Base-by-base conservation (phyloP, 2,113 vertebrate species). In the Anthoscopus minutus region DNA sequence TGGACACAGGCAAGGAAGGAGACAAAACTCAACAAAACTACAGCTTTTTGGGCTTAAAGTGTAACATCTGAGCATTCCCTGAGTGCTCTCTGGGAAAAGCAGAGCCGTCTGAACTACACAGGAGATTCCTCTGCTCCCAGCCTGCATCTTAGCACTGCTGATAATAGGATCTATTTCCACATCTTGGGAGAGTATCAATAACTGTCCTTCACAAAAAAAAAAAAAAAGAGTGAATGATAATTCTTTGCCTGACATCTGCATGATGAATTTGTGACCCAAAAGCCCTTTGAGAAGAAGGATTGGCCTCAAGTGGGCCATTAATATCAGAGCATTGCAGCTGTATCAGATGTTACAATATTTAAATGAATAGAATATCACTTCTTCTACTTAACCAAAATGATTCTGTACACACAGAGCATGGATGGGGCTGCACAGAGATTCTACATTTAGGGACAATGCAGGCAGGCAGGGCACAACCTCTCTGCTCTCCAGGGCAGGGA, bases 301-400 rank as follows among this genome's bases (percentile, higher is more conserved):
- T 58, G 87, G 88, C 92, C 94, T 95, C 92, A 66, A 95, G 95
- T 81, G 96, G 92, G 58, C 38, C 89, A 93, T 96, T 96, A 95
- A 97, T 95, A 96, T 51, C 15, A 21, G 76, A 71, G 62, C 33
- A 0, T 33, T 44, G 73, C 84, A 67, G 94, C 88, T 58, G 8
- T 77, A 66, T 94, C 96, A 92, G 73, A 64, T 51, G 74, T 47
- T 79, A 88, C 78, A 89, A 33, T 80, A 96, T 81, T 91, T 66
- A 96, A 96, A 95, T 92, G 60, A 80, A 85, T 28, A 92, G 80
- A 92, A 51, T 81, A 89, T 80, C 89, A 67, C 73, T 88, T 65
- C 15, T 71, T 7, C 57, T 50, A 21, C 56, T 88, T 65, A 86
- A 76, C 40, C 54, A 35, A 33, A 83, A 47, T 1, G 40, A 15